Conservation (phyloP, 2,113 vertebrate species). For the Salvelinus fontinalis region DNA sequence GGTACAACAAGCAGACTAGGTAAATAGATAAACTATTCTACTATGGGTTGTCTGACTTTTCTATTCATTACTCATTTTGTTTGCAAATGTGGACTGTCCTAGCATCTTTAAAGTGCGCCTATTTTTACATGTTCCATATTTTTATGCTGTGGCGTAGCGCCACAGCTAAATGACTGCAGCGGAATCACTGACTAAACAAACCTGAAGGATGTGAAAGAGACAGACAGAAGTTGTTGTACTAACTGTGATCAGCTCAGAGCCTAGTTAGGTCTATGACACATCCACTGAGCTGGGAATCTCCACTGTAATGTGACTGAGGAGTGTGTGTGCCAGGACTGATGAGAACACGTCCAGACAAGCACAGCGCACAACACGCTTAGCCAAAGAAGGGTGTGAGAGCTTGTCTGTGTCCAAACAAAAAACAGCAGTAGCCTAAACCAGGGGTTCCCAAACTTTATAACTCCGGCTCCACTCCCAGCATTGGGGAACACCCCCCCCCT, state of each 20-base stretch:
- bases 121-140: too few species aligned
- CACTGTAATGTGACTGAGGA: neutral
- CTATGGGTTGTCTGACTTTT: too few species aligned
- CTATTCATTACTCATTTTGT: too few species aligned
- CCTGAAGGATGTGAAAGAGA: neutral
- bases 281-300: constrained; percentile 62
- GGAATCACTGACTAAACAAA: neutral
- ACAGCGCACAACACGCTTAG: constrained; percentile 9
- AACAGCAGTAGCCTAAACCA: neutral
- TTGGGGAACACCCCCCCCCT: too few species aligned
- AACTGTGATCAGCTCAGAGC: constrained; percentile 44
- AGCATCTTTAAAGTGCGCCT: too few species aligned
- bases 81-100: too few species aligned
- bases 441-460: too few species aligned
- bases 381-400: constrained; percentile 32
- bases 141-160: neutral
- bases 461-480: too few species aligned
- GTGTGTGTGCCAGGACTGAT: constrained; percentile 38
- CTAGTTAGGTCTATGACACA: constrained; percentile 49
- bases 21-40: too few species aligned
- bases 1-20: neutral
- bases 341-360: constrained; percentile 59
- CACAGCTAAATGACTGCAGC: neutral
- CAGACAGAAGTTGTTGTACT: constrained; percentile 27
- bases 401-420: neutral